A percentile compares a stretch with the other conserved stretches of the same genome.
phyloP scores from a whole-genome alignment of 1,140 invertebrate genomes.

The Pseudomyrmex concolor region DNA sequence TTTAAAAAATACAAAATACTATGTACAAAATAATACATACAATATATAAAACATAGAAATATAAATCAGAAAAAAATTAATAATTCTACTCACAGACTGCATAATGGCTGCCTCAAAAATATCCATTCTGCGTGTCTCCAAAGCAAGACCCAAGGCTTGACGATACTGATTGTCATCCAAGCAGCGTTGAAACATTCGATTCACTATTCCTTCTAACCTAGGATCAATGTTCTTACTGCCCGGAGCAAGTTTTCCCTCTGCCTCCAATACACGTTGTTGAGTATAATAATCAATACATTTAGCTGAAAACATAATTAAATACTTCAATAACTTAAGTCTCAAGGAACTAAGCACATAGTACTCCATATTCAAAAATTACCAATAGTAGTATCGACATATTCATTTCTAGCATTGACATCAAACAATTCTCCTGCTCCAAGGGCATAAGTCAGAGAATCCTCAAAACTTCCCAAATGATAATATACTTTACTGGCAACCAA shows the following conservation, averaged over 20 bases:
- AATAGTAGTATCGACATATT: constrained; percentile 98
- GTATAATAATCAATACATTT: constrained; percentile 99
- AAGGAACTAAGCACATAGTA: too few relatives aligned
- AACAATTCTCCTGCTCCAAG: constrained; percentile 96
- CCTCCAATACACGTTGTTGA: constrained; percentile 91
- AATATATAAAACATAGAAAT: not conserved
- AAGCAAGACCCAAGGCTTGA: constrained; percentile 96
- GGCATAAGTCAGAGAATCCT: constrained; percentile 97
- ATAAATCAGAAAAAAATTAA: constrained; percentile 7
- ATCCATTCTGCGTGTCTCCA: constrained; percentile 98
- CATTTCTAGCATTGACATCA: constrained; percentile 95
- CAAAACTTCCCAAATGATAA: constrained; percentile 98
- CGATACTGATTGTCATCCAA: constrained; percentile 97
- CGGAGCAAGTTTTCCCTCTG: constrained; percentile 87
- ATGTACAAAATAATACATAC: not conserved
- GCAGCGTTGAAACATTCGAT: constrained; percentile 98
- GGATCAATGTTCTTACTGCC: constrained; percentile 92
- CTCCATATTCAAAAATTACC: constrained; percentile 82
- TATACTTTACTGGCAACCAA: constrained; percentile 99
- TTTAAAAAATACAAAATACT: too few relatives aligned
- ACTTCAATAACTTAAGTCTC: not conserved
- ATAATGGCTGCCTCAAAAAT: constrained; percentile 96
- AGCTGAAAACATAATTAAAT: constrained; percentile 84
- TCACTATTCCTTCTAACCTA: constrained; percentile 96
- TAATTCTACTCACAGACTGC: constrained; percentile 88